Conservation (phyloP, 2,797 vertebrate species). For the Sebastes taczanowskii region DNA sequence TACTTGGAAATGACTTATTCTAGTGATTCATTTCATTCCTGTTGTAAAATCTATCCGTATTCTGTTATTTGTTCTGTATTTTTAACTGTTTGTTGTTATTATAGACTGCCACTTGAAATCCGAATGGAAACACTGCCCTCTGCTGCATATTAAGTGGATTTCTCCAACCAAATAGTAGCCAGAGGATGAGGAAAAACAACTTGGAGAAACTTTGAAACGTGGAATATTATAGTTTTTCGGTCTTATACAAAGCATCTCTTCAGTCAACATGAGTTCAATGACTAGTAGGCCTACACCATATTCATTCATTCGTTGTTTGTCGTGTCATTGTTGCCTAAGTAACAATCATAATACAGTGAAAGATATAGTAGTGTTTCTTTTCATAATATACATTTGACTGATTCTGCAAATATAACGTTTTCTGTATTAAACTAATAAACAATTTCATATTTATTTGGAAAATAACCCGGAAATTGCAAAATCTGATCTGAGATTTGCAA, state of each 20-base stretch:
- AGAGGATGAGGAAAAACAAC: background rate
- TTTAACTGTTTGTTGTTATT: too few relatives aligned
- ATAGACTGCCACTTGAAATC: background rate
- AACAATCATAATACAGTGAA: background rate
- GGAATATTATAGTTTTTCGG: background rate
- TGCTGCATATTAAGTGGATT: background rate
- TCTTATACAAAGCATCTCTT: background rate
- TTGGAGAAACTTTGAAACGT: background rate
- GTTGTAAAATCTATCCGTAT: background rate
- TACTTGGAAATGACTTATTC: background rate
- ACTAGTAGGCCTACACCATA: background rate
- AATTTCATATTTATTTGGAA: too few relatives aligned
- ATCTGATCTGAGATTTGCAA: too few relatives aligned
- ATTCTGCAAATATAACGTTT: background rate
- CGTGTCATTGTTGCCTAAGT: background rate
- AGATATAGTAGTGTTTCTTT: background rate
- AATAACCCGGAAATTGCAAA: too few relatives aligned
- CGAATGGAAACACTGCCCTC: background rate
- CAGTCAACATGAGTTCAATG: background rate
- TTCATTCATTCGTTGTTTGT: background rate
- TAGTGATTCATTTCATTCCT: background rate
- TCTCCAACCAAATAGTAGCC: background rate
- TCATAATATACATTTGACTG: background rate
- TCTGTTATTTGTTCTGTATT: background rate
- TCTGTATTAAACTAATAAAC: background rate